These are phyloP conservation scores for Lutjanus erythropterus DNA, from an alignment of 2,113 vertebrate species.

Conservation along the genomic window DNA sequence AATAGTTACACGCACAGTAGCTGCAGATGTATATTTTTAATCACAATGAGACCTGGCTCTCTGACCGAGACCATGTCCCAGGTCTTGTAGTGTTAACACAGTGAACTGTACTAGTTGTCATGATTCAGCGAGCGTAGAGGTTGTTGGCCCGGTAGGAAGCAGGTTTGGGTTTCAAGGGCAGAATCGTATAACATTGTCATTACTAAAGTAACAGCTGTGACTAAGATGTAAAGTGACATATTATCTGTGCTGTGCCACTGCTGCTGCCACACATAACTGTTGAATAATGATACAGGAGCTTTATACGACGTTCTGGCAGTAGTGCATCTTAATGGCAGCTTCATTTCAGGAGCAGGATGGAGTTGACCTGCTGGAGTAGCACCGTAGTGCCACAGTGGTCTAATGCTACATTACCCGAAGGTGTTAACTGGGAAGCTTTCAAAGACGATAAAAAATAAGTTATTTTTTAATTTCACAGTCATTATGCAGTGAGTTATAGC, in stretches of 20 bases:
- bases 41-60: slow-evolving; percentile 42
- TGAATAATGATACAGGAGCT: slow-evolving; percentile 57
- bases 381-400: neutral
- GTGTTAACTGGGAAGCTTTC: slow-evolving; percentile 19
- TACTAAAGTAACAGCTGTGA: slow-evolving; percentile 72
- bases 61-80: slow-evolving; percentile 24
- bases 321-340: slow-evolving; percentile 47
- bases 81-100: slow-evolving; percentile 48
- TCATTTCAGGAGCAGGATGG: slow-evolving; percentile 51
- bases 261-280: slow-evolving; percentile 54
- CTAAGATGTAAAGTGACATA: slow-evolving; percentile 70
- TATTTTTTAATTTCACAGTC: neutral
- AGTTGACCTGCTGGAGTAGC: slow-evolving; percentile 32
- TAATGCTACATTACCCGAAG: slow-evolving; percentile 21
- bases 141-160: slow-evolving; percentile 43
- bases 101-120: slow-evolving; percentile 52
- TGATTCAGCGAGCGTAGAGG: slow-evolving; percentile 55
- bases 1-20: slow-evolving; percentile 11
- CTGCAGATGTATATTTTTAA: slow-evolving; percentile 54
- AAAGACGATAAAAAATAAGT: slow-evolving; percentile 2
- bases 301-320: slow-evolving; percentile 56
- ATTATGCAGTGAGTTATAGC: neutral
- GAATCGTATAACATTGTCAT: slow-evolving; percentile 74
- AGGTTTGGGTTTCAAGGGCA: slow-evolving; percentile 73
- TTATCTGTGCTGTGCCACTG: slow-evolving; percentile 52